phyloP scores from a whole-genome alignment of 2,113 vertebrate genomes.

The Calyptommatus sinebrachiatus region DNA sequence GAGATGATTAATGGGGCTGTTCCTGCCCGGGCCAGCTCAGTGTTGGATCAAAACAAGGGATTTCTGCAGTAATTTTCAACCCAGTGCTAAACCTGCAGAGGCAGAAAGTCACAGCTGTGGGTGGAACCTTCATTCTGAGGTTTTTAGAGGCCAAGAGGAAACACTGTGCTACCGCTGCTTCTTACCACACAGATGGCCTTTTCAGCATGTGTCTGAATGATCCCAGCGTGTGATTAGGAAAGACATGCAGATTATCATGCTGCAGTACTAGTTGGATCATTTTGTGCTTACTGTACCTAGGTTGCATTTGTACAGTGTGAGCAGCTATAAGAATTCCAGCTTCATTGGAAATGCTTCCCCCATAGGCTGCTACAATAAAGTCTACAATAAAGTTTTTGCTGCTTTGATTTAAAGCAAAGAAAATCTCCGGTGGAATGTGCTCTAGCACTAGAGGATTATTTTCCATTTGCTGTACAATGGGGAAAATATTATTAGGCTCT shows the following conservation, averaged over 20 bases:
- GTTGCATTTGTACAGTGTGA: constrained; percentile 43
- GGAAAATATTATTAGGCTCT: constrained; percentile 63
- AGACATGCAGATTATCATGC: constrained; percentile 2
- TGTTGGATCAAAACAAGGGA: too few relatives aligned
- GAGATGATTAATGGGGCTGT: too few relatives aligned
- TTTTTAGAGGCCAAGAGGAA: too few relatives aligned
- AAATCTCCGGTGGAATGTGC: constrained; percentile 58
- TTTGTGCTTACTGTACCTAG: constrained; percentile 51
- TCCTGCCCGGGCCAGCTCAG: too few relatives aligned
- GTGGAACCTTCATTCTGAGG: too few relatives aligned
- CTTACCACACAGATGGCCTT: too few relatives aligned
- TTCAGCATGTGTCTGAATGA: too few relatives aligned
- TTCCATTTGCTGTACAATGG: constrained; percentile 68
- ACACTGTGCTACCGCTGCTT: too few relatives aligned
- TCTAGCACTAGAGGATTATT: constrained; percentile 55
- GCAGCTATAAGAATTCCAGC: constrained; percentile 66
- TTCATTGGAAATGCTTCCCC: constrained; percentile 54
- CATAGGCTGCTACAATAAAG: constrained; percentile 65
- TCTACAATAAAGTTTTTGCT: constrained; percentile 56
- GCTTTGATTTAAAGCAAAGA: constrained; percentile 67
- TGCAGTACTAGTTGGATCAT: constrained; percentile 42
- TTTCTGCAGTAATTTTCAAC: too few relatives aligned
- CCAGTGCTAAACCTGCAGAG: too few relatives aligned
- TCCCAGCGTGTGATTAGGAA: not conserved
- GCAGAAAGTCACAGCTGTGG: too few relatives aligned